Evolutionary conservation across 2,888 invertebrate species (phyloP), one percentile per base, ranked within the genome.

Genomic region (Mylabris sibirica): DNA sequence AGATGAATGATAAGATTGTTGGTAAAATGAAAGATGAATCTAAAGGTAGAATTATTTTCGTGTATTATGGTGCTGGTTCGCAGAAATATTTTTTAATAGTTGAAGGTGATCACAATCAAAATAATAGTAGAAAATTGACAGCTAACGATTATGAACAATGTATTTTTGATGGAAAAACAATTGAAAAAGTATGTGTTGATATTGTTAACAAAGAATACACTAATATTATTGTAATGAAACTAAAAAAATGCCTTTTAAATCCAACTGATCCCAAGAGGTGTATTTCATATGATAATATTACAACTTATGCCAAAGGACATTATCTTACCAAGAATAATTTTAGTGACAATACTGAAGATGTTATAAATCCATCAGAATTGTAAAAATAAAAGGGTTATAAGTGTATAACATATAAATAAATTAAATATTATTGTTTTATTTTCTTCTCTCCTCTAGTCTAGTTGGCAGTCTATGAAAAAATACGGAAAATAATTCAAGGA

Each of bases 1-100:
- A 44, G 14, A 44, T 8, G 5, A 44, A 44, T 17, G 6, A 22
- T 12, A 53, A 22, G 20, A 6, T 22, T 53, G 20, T 53, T 9
- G 53, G 53, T 22, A 53, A 22, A 53, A 17, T 53, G 22, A 53
- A 53, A 22, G 53, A 53, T 22, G 53, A 53, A 53, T 53, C 53
- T 22, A 53, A 53, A 22, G 53, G 53, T 53, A 3, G 2, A 11
- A 53, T 53, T 22, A 22, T 53, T 53, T 22, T 53, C 1, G 5
- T 20, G 11, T 53, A 53, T 53, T 53, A 17, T 20, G 9, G 53
- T 53, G 3, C 53, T 0, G 53, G 22, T 53, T 53, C 53, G 11
- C 53, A 53, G 9, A 53, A 53, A 22, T 53, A 53, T 53, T 22
- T 20, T 5, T 11, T 53, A 53, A 12, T 53, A 0, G 11, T 53